Evolutionary conservation across 2,113 vertebrate genomes (phyloP), one percentile per base, ranked within the genome.

Genomic region (Syngnathus typhle): DNA sequence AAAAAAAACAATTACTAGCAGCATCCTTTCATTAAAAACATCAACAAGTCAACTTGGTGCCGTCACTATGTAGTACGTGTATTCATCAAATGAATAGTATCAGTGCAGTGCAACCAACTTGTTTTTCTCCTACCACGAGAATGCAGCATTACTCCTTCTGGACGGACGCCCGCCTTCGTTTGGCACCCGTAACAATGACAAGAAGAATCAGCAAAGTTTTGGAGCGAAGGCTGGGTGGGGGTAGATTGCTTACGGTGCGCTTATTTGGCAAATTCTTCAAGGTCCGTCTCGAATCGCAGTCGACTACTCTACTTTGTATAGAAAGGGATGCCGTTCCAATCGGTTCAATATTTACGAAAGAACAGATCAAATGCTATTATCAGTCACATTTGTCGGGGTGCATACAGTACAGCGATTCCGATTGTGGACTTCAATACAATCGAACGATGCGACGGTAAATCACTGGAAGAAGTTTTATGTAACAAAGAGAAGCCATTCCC

Each of bases 371-470:
- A 32, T 46, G 43, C 11, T 7, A 72, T 44, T 36, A 66, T 70
- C 16, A 62, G 36, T 76, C 72, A 46, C 58, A 68, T 67, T 65
- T 71, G 69, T 77, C 59, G 15, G 63, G 68, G 64, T 73, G 72
- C 52, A 67, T 76, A 80, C 81, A 82, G 79, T 77, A 69, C 69
- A 43, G 52, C 21, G 68, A 74, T 72, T 69, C 9, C 0, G 1
- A 38, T 32, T 32, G 78, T 68, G 74, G 68, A 69, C 73, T 19
- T 69, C 64, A 62, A 38, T 83, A 85, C 82, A 87, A 84, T 82
- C 70, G 69, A 70, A 82, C 70, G 76, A 70, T 16, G 59, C 69
- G 39, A 46, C 68, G 75, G 65, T 72, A 74, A 67, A 21, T 54
- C 51, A 23, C 77, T 69, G 74, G 13, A 16, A n/a, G 19, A n/a